These are phyloP conservation scores for Nomada fucata DNA, from an alignment of 2,888 invertebrate genomes.

Conservation along the genomic window DNA sequence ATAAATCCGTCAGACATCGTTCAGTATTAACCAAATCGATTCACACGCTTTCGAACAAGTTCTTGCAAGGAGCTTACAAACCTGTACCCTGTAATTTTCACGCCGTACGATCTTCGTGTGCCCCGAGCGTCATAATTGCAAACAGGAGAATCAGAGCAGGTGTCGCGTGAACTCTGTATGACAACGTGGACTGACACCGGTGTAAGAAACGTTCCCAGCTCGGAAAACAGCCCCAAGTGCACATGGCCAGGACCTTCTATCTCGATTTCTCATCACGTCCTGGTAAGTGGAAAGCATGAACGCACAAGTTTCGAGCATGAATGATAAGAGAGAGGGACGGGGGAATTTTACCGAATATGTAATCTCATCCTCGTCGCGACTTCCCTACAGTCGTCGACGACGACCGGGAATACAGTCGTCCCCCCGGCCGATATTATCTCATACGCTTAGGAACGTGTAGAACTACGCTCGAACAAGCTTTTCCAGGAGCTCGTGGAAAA, in stretches of 20 bases:
- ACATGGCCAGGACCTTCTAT: constrained; percentile 37
- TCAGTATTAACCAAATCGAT: no score
- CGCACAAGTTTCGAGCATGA: constrained; percentile 62
- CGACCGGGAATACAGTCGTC: constrained; percentile 15
- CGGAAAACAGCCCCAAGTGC: constrained; percentile 23
- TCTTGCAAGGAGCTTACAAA: background rate
- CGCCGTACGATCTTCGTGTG: constrained; percentile 39
- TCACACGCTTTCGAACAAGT: no score
- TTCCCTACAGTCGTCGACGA: background rate
- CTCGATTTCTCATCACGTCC: constrained; percentile 69
- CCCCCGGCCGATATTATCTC: constrained; percentile 3
- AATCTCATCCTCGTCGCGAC: constrained; percentile 26
- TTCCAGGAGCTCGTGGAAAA: constrained; percentile 11
- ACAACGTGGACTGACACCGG: constrained; percentile 39
- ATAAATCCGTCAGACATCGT: no score
- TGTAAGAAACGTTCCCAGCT: constrained; percentile 49
- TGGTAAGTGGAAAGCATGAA: constrained; percentile 66
- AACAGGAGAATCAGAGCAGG: constrained; percentile 38
- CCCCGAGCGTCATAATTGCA: constrained; percentile 24
- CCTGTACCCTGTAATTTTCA: background rate
- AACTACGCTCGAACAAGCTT: background rate
- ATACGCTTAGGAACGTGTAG: background rate
- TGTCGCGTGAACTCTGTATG: constrained; percentile 38
- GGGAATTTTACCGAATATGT: constrained; percentile 45
- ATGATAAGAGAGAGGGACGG: constrained; percentile 36